Percentiles rank a stretch among this genome's conserved stretches.
Evolutionary conservation across 1,140 invertebrate species (phyloP).

Genomic region (Odontomachus brunneus): DNA sequence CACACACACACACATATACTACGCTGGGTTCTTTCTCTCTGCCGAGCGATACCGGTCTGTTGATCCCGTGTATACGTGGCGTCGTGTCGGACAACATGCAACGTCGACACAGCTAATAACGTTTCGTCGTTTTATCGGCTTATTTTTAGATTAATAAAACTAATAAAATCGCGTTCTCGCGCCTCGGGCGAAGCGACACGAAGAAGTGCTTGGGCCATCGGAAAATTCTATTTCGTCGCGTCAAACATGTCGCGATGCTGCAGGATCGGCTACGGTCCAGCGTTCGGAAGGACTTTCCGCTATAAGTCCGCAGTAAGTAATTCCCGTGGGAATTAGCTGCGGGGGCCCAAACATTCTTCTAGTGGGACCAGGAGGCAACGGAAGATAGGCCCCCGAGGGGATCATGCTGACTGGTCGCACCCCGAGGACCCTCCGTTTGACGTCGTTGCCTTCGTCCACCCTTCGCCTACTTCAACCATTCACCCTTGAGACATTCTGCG

Average conservation of each 20-base stretch:
- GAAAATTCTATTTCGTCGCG: neutral
- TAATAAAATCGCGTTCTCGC: neutral
- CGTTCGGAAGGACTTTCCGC: constrained; percentile 46
- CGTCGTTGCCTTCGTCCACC: constrained; percentile 56
- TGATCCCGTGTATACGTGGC: constrained; percentile 4
- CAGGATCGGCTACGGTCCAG: constrained; percentile 11
- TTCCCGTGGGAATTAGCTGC: constrained; percentile 83
- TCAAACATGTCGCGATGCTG: neutral
- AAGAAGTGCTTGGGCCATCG: neutral
- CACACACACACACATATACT: too few species aligned
- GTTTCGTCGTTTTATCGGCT: neutral
- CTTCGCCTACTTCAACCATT: constrained; percentile 38
- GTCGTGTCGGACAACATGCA: constrained; percentile 3
- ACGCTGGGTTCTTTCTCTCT: constrained; percentile 31
- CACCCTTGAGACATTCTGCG: constrained; percentile 62
- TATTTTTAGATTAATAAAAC: constrained; percentile 5
- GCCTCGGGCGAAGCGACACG: neutral
- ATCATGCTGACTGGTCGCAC: constrained; percentile 78
- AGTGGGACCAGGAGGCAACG: constrained; percentile 62
- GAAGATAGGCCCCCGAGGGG: constrained; percentile 78
- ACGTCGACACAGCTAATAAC: neutral
- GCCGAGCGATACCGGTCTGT: constrained; percentile 6
- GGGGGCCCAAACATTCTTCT: constrained; percentile 63
- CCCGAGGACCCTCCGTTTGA: constrained; percentile 73
- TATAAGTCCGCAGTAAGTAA: constrained; percentile 82